Conservation (phyloP, 2,113 vertebrate genomes). For the Amazona guildingii region DNA sequence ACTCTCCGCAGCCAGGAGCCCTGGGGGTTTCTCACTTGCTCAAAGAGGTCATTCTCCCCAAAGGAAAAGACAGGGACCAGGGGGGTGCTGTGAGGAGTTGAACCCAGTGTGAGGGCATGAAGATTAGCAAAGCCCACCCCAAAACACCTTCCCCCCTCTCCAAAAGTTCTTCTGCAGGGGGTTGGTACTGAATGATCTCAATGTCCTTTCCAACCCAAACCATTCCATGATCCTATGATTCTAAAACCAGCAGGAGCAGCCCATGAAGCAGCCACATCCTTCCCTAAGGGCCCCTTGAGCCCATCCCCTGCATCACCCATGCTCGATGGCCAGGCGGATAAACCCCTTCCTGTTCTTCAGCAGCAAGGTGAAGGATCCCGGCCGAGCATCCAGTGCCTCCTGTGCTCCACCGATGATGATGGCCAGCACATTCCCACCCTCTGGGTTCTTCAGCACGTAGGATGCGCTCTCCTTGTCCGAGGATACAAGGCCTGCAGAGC, state of each 20-base stretch:
- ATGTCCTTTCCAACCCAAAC: background rate
- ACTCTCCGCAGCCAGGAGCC: slow-evolving; percentile 82
- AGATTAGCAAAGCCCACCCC: background rate
- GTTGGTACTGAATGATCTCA: background rate
- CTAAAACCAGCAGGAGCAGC: background rate
- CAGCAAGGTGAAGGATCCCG: slow-evolving; percentile 81
- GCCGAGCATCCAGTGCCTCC: slow-evolving; percentile 87
- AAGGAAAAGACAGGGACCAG: slow-evolving; percentile 92
- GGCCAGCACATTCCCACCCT: slow-evolving; percentile 78
- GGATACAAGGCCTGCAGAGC: slow-evolving; percentile 82
- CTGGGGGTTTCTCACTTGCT: slow-evolving; percentile 83
- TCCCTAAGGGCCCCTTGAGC: background rate
- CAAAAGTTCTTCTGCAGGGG: background rate
- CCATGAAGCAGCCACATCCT: background rate
- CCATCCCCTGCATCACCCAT: slow-evolving; percentile 77
- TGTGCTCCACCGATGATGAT: slow-evolving; percentile 86
- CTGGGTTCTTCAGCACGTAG: slow-evolving; percentile 70
- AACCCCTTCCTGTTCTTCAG: slow-evolving; percentile 91
- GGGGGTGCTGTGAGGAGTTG: slow-evolving; percentile 68
- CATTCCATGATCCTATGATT: background rate
- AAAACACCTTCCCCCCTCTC: background rate
- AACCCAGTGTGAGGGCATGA: background rate
- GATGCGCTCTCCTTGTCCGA: slow-evolving; percentile 84
- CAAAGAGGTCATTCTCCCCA: slow-evolving; percentile 90
- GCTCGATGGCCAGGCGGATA: slow-evolving; percentile 84